These are phyloP conservation scores for Cephus spinipes DNA, from an alignment of 2,888 invertebrate genomes.

Conservation along the genomic window DNA sequence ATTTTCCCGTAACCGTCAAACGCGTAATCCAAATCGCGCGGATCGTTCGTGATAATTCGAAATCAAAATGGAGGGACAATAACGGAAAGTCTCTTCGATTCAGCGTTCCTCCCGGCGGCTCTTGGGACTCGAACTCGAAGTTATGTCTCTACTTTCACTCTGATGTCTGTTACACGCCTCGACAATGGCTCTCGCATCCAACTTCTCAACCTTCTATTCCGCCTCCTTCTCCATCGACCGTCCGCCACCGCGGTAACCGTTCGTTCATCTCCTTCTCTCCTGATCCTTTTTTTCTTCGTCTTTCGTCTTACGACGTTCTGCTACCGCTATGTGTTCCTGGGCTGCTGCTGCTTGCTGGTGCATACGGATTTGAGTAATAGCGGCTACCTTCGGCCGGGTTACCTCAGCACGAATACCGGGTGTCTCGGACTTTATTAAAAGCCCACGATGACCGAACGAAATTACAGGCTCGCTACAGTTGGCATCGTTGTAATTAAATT, in stretches of 20 bases:
- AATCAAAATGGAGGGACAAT: conserved; percentile 22
- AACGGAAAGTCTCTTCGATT: conserved; percentile 8
- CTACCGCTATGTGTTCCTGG: neutral
- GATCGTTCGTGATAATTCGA: neutral
- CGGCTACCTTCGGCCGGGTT: neutral
- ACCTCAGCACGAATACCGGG: conserved; percentile 1
- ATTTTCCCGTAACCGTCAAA: no score
- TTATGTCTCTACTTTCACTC: conserved; percentile 56
- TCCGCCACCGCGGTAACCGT: no score
- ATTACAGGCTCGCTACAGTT: neutral
- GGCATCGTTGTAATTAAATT: neutral
- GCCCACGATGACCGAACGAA: neutral
- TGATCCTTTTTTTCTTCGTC: neutral
- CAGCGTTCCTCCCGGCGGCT: neutral
- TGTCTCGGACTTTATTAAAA: conserved; percentile 1
- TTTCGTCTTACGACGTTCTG: no score
- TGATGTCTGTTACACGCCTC: conserved; percentile 51
- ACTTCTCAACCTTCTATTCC: conserved; percentile 26
- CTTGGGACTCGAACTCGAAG: conserved; percentile 21
- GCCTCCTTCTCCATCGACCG: neutral
- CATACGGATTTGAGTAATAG: conserved; percentile 4
- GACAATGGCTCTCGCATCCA: conserved; percentile 45
- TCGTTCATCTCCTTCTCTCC: neutral
- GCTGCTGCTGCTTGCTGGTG: neutral
- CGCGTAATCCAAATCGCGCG: no score